A percentile compares a stretch with the other conserved stretches of the same genome.
phyloP scores from a whole-genome alignment of 2,888 invertebrate species.

The Pyrochroa serraticornis region DNA sequence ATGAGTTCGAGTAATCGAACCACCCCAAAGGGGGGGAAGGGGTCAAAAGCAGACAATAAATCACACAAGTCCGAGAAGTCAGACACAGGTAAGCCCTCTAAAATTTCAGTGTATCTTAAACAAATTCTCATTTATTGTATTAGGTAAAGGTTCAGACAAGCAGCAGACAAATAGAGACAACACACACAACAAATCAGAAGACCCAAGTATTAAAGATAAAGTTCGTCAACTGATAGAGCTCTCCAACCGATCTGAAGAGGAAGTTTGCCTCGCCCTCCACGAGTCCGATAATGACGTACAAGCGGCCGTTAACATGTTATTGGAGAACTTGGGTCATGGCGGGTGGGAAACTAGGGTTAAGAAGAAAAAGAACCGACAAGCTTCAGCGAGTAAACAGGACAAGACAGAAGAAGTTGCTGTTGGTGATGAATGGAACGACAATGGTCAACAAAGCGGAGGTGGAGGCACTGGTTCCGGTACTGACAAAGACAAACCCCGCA shows the following conservation, averaged over 20 bases:
- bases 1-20: slow-evolving; percentile 75
- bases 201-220: slow-evolving; percentile 68
- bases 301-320: slow-evolving; percentile 79
- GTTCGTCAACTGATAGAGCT: slow-evolving; percentile 88
- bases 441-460: slow-evolving; percentile 36
- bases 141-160: slow-evolving; percentile 53
- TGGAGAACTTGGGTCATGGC: slow-evolving; percentile 75
- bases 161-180: slow-evolving; percentile 47
- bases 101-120: background rate
- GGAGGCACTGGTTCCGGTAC: slow-evolving; percentile 37
- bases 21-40: slow-evolving; percentile 68
- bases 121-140: background rate
- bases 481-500: slow-evolving; percentile 51
- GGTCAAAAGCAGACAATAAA: slow-evolving; percentile 54
- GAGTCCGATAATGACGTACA: slow-evolving; percentile 91
- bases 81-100: slow-evolving; percentile 48
- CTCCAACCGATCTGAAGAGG: slow-evolving; percentile 88
- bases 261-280: slow-evolving; percentile 89
- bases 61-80: slow-evolving; percentile 56
- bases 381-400: slow-evolving; percentile 56
- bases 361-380: slow-evolving; percentile 86
- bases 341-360: slow-evolving; percentile 83
- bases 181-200: slow-evolving; percentile 59
- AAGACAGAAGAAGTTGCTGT: slow-evolving; percentile 35
- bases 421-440: slow-evolving; percentile 48